phyloP scores from a whole-genome alignment of 2,888 invertebrate genomes.

The Xylota segnis region DNA sequence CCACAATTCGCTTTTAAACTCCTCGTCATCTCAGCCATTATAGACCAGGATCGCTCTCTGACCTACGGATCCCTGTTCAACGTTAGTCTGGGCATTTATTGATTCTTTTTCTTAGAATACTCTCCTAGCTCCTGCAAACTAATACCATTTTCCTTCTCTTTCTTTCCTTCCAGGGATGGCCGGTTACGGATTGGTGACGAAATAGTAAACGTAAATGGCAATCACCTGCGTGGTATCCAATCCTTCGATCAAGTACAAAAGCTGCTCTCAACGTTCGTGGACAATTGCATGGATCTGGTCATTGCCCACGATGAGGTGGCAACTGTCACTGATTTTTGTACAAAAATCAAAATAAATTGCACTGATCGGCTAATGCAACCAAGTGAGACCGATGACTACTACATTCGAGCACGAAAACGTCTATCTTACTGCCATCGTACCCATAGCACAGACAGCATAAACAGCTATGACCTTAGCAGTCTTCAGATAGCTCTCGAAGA shows the following conservation, averaged over 20 bases:
- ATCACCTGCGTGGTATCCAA: constrained; percentile 90
- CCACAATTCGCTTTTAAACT: too few relatives aligned
- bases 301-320: constrained; percentile 88
- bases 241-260: constrained; percentile 88
- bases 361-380: constrained; percentile 31
- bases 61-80: too few relatives aligned
- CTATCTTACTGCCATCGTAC: constrained; percentile 82
- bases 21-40: too few relatives aligned
- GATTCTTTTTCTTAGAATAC: too few relatives aligned
- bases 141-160: neutral
- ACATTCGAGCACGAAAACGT: constrained; percentile 80
- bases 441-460: constrained; percentile 82
- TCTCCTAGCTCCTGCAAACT: neutral
- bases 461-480: constrained; percentile 81
- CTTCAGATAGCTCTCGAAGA: constrained; percentile 80
- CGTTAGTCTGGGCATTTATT: too few relatives aligned
- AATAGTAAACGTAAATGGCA: constrained; percentile 95
- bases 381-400: constrained; percentile 51
- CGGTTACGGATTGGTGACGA: constrained; percentile 94
- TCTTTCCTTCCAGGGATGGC: constrained; percentile 87
- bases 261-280: constrained; percentile 83
- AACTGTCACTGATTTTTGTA: constrained; percentile 85
- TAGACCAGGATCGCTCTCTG: too few relatives aligned
- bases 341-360: constrained; percentile 83
- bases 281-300: constrained; percentile 86